phyloP scores from a whole-genome alignment of 2,797 vertebrate genomes.

The Iguana delicatissima region DNA sequence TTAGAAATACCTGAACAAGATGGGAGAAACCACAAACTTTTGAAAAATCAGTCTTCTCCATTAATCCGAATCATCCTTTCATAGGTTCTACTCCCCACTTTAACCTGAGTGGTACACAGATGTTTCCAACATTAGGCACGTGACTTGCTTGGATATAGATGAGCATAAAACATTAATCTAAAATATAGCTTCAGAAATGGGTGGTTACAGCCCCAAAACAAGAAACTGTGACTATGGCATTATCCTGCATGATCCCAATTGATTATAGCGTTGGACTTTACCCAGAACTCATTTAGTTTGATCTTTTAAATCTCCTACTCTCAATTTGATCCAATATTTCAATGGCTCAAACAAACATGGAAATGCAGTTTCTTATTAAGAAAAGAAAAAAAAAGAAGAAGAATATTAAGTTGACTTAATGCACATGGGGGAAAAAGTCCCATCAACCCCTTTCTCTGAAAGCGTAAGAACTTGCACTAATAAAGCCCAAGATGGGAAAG shows the following conservation, averaged over 20 bases:
- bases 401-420: background rate
- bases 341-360: background rate
- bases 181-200: background rate
- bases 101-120: background rate
- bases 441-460: background rate
- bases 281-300: background rate
- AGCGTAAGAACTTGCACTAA: conserved; percentile 15
- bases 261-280: background rate
- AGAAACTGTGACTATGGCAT: conserved; percentile 19
- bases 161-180: background rate
- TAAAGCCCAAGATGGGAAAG: conserved; percentile 28
- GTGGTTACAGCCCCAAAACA: conserved; percentile 18
- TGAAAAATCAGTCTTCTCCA: too few species aligned
- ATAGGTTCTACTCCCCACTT: background rate
- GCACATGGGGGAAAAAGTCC: background rate
- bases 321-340: rapidly evolving
- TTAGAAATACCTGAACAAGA: background rate
- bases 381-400: background rate
- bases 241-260: background rate
- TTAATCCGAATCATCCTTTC: background rate
- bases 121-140: too few species aligned
- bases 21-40: background rate
- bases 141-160: too few species aligned
- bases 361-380: background rate
- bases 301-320: rapidly evolving